These are phyloP conservation scores for Dicranocentrus wangi DNA, from an alignment of 2,888 invertebrate genomes.

Conservation along the genomic window DNA sequence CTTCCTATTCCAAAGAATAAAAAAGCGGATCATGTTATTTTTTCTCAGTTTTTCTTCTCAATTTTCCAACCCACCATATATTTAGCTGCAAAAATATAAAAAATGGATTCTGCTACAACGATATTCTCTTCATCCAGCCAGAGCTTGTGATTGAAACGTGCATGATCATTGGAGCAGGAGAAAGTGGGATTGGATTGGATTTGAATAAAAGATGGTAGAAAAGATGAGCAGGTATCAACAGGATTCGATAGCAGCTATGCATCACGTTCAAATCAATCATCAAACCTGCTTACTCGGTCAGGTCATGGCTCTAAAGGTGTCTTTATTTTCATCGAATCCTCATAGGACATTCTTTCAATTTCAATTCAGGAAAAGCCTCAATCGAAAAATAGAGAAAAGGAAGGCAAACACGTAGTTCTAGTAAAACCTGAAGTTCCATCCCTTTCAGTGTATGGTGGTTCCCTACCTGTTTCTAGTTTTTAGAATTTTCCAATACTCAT, in stretches of 20 bases:
- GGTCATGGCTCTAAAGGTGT: slow-evolving; percentile 6
- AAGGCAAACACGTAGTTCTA: too few species aligned
- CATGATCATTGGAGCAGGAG: not conserved
- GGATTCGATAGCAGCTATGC: not conserved
- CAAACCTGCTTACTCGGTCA: not conserved
- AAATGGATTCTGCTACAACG: not conserved
- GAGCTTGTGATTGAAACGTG: slow-evolving; percentile 21
- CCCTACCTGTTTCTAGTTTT: too few species aligned
- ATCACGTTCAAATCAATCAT: too few species aligned
- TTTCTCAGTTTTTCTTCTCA: not conserved
- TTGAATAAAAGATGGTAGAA: slow-evolving; percentile 35
- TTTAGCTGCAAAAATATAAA: not conserved
- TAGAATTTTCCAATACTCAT: too few species aligned
- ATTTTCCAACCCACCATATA: not conserved
- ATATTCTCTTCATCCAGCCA: not conserved
- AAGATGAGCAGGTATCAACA: not conserved
- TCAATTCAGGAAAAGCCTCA: too few species aligned
- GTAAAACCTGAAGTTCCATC: too few species aligned
- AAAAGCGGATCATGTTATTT: not conserved
- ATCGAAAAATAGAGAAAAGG: too few species aligned
- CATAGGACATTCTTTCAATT: not conserved
- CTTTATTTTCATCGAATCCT: not conserved
- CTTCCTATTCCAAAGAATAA: not conserved
- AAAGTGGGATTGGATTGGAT: not conserved
- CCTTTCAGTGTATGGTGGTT: too few species aligned